These are phyloP conservation scores for Tenebrosternarchus preto DNA, from an alignment of 2,113 vertebrate species.

Conservation along the genomic window DNA sequence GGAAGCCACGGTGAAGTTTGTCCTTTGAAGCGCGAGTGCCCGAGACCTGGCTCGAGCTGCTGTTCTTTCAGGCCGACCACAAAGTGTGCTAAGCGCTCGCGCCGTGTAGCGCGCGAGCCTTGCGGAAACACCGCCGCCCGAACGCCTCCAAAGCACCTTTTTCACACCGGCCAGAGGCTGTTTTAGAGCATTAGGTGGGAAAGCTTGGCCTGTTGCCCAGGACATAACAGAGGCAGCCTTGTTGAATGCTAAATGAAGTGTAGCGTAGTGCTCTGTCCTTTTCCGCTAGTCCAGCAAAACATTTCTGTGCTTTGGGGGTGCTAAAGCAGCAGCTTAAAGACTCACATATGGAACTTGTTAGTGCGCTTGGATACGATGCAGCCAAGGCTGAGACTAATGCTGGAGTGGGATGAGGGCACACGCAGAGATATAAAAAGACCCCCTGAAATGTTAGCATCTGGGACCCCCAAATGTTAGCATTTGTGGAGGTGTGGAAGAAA, in stretches of 20 bases:
- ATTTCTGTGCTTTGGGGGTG: conserved; percentile 69
- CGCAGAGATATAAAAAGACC: conserved; percentile 39
- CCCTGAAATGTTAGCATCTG: conserved; percentile 20
- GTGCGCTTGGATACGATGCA: conserved; percentile 72
- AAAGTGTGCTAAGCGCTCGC: conserved; percentile 44
- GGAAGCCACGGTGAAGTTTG: conserved; percentile 24
- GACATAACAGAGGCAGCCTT: conserved; percentile 86
- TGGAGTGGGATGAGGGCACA: conserved; percentile 55
- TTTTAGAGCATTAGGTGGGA: conserved; percentile 58
- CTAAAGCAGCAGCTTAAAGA: conserved; percentile 69
- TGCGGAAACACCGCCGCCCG: conserved; percentile 47
- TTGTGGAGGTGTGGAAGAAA: not conserved
- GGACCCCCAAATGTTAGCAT: conserved; percentile 27
- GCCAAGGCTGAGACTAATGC: conserved; percentile 73
- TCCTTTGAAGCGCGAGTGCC: conserved; percentile 44
- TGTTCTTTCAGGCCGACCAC: conserved; percentile 29
- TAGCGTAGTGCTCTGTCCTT: conserved; percentile 77
- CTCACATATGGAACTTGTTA: conserved; percentile 87
- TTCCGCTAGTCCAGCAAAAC: conserved; percentile 80
- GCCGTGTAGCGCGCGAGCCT: conserved; percentile 35
- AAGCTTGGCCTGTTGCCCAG: conserved; percentile 78
- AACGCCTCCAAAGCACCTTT: conserved; percentile 49
- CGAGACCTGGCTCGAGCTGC: conserved; percentile 17
- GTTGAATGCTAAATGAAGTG: conserved; percentile 86
- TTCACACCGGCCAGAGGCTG: conserved; percentile 50